Conservation (phyloP, 1,140 invertebrate species). For the Maniola jurtina region DNA sequence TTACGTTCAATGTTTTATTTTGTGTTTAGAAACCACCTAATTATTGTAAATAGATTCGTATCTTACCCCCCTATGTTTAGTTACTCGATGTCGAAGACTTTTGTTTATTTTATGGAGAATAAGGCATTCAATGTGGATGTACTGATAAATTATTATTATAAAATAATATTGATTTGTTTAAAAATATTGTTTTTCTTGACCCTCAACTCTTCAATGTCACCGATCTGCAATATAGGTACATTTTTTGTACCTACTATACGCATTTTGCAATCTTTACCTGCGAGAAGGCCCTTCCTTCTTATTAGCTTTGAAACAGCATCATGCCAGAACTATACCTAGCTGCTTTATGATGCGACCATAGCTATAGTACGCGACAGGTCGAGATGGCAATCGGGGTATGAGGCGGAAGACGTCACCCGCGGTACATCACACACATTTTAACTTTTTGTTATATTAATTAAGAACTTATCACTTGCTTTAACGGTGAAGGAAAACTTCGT, state of each 20-base stretch:
- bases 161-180: conserved; percentile 79
- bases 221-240: no score
- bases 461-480: background rate
- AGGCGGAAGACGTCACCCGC: no score
- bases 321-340: no score
- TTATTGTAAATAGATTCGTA: conserved; percentile 70
- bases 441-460: no score
- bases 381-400: no score
- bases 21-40: conserved; percentile 66
- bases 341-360: no score
- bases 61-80: conserved; percentile 63
- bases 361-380: no score
- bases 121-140: conserved; percentile 74
- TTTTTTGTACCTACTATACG: no score
- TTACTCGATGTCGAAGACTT: conserved; percentile 68
- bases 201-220: background rate
- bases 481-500: background rate
- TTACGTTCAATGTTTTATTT: conserved; percentile 76
- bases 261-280: no score
- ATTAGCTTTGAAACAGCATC: no score
- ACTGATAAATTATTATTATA: conserved; percentile 74
- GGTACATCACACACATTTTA: no score
- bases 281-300: no score
- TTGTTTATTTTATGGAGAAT: conserved; percentile 71
- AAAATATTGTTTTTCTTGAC: conserved; percentile 34